Evolutionary conservation across 2,113 vertebrate genomes (phyloP), one percentile per base, ranked within the genome.

Genomic region (Nothobranchius kuhntae): DNA sequence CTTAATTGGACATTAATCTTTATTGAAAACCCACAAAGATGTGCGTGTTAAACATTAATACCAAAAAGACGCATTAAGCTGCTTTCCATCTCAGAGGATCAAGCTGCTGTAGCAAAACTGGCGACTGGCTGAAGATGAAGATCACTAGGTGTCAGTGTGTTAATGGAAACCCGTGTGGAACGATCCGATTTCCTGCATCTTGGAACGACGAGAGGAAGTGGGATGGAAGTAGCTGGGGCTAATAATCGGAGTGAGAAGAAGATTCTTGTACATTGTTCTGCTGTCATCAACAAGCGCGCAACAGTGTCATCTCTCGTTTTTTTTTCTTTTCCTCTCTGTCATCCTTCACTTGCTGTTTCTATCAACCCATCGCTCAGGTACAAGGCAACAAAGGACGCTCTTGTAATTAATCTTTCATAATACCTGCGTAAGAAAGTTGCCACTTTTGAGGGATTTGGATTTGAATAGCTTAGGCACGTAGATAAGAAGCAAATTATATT

Each of bases 401-500:
- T 94, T 93, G 94, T 94, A 96, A 98, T 98, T 98, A 98, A 98
- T 98, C 96, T 98, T 95, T 93, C 89, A 94, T 98, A 97, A 98
- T 97, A 96, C 96, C 96, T 96, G 95, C 93, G 92, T 83, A 95
- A 96, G 95, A 96, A 95, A 94, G 94, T 94, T 94, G 93, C 93
- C 95, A 94, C 93, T 96, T 96, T 95, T 94, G 94, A 90, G 89
- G 30, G 94, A 97, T 98, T 98, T 96, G 95, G 95, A 94, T 97
- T 98, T 97, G 93, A 91, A 93, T 81, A 94, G 95, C 95, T 99
- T 96, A 96, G 93, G 89, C 85, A 88, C 91, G 90, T 92, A 93
- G 97, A 98, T 99, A 98, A 98, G 96, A 94, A 91, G 89, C 84
- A 97, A 98, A 98, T 98, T 96, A 97, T 96, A 98, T 96, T 97